Conservation (phyloP, 2,888 invertebrate species). For the Polyploca ridens region DNA sequence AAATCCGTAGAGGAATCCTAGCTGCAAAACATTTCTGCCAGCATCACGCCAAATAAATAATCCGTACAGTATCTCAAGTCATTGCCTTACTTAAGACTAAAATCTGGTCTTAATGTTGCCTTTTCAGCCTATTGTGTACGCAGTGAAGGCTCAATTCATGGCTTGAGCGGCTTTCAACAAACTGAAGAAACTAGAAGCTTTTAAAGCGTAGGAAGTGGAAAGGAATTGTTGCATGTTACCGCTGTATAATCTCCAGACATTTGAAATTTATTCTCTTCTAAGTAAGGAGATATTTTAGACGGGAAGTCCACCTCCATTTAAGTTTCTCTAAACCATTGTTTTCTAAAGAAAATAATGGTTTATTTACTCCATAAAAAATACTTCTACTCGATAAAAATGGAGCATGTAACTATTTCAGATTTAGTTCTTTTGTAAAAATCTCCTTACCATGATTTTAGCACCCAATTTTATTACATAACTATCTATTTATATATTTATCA, state of each 20-base stretch:
- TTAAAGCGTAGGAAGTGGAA: conserved; percentile 62
- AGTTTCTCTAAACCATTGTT: neutral
- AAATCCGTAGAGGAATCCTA: neutral
- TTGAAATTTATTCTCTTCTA: conserved; percentile 1
- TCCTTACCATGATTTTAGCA: too few relatives aligned
- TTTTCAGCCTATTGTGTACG: conserved; percentile 69
- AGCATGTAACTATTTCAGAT: too few relatives aligned
- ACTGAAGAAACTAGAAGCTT: conserved; percentile 71
- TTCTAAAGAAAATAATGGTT: neutral
- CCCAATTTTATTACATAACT: too few relatives aligned
- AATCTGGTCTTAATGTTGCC: conserved; percentile 73
- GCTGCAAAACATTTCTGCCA: neutral
- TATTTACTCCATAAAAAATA: too few relatives aligned
- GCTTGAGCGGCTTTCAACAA: conserved; percentile 70
- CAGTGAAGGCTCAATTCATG: conserved; percentile 64
- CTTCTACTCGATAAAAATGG: too few relatives aligned
- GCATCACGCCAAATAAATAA: neutral
- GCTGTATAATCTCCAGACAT: neutral
- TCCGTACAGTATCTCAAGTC: conserved; percentile 56
- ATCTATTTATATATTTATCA: too few relatives aligned
- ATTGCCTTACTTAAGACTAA: conserved; percentile 70
- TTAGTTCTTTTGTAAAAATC: too few relatives aligned
- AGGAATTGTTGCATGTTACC: conserved; percentile 55
- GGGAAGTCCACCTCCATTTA: neutral
- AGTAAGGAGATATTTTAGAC: neutral